Base-by-base conservation (phyloP, 2,888 invertebrate species). In the Heteropelma amictum region DNA sequence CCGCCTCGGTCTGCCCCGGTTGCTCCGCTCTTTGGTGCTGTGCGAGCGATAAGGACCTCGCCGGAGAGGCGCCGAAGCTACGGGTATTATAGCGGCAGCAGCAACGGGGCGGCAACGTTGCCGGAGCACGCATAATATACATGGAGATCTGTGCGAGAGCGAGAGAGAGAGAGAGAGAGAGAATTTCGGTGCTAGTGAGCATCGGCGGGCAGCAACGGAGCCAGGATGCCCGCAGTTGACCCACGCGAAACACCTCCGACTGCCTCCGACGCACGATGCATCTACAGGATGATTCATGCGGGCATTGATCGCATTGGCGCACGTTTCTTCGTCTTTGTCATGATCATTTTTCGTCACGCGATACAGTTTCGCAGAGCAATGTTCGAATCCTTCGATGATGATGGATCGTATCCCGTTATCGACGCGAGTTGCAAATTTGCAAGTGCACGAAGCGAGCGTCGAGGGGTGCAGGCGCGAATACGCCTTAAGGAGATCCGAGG, bases 31-130 rank as follows among this genome's bases (percentile, higher is more conserved):
- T 73, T 70, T n/a, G n/a, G 74, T n/a, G 33, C 77, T 67, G 74
- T 71, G 70, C 45, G 63, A 74, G 71, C 77, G 80, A 80, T 76
- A 79, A 79, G 77, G 79, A 77, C 77, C 76, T 76, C 70, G 73
- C 12, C 64, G 58, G 58, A 51, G 67, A 67, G 67, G 42, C 69
- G 64, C 53, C 64, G 64, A 64, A 53, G 58, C 56, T 3, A 47
- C 26, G n/a, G n/a, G n/a, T n/a, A n/a, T 21, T 54, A 33, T 54
- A 47, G n/a, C n/a, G n/a, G n/a, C 35, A 45, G 49, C 26, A 64
- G 58, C 53, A 42, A 56, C 63, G 51, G 58, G 51, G 53, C 53
- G 64, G 77, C 79, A 65, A 77, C 79, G 79, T 79, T 79, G 79
- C 79, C 77, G 74, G 60, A 76, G 58, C 74, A 47, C n/a, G n/a